A percentile compares a stretch with the other conserved stretches of the same genome.
Evolutionary conservation across 2,888 invertebrate species (phyloP).

Genomic region (Resseliella maxima): DNA sequence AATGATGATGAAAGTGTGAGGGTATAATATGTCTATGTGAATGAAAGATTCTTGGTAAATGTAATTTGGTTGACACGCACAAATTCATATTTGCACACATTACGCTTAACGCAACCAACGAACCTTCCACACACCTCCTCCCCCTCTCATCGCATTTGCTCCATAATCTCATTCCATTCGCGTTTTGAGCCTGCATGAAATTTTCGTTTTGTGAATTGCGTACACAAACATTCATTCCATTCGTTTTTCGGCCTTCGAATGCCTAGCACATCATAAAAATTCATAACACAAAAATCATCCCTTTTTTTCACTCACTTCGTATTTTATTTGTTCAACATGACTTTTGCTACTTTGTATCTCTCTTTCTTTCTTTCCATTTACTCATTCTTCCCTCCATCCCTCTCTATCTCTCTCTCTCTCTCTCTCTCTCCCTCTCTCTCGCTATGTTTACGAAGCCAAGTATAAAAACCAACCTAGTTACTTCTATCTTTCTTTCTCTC

Average conservation of each 20-base stretch:
- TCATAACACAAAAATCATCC: slow-evolving; percentile 42
- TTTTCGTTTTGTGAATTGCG: neutral
- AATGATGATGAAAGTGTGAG: neutral
- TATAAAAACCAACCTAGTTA: too few species aligned
- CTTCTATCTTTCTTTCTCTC: neutral
- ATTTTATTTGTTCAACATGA: neutral
- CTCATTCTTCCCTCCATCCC: too few species aligned
- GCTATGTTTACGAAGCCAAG: too few species aligned
- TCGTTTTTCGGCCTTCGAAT: neutral
- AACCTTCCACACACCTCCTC: neutral
- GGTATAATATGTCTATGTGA: neutral
- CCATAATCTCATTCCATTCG: neutral
- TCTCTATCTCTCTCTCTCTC: too few species aligned
- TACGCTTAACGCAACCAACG: neutral
- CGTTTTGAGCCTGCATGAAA: neutral
- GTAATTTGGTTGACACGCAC: slow-evolving; percentile 48
- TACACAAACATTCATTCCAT: slow-evolving; percentile 11
- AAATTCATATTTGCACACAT: slow-evolving; percentile 43
- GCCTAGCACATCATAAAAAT: slow-evolving; percentile 35
- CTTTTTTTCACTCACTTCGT: neutral
- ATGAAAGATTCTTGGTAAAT: slow-evolving; percentile 17
- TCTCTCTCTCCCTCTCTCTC: too few species aligned
- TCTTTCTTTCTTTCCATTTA: neutral
- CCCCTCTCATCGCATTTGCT: neutral
- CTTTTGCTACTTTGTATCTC: neutral